These are phyloP conservation scores for Drosophila sp. DNA, from an alignment of 1,140 invertebrate genomes.

Conservation along the genomic window DNA sequence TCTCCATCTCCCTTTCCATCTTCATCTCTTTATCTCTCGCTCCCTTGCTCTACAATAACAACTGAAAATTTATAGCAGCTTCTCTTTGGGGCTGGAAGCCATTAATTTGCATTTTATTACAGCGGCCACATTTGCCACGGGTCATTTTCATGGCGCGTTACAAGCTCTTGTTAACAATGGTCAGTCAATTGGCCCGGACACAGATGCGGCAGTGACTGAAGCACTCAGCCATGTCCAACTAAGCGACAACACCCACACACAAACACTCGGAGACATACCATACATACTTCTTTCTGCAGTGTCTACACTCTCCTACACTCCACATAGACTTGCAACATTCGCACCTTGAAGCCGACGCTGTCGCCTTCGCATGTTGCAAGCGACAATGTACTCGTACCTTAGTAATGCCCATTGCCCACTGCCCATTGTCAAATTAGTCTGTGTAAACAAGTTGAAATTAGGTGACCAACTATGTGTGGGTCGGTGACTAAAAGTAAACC, in stretches of 20 bases:
- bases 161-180: constrained; percentile 74
- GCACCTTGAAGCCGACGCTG: constrained; percentile 46
- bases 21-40: constrained; percentile 5
- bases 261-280: too few relatives aligned
- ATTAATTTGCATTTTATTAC: constrained; percentile 83
- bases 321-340: constrained; percentile 63
- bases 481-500: constrained; percentile 56
- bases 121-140: constrained; percentile 75
- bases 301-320: constrained; percentile 6
- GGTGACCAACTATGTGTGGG: constrained; percentile 51
- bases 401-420: constrained; percentile 58
- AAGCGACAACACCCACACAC: constrained; percentile 70
- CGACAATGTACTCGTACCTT: constrained; percentile 20
- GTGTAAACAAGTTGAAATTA: constrained; percentile 74
- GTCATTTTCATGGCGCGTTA: constrained; percentile 77
- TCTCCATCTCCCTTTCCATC: constrained; percentile 2
- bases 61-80: constrained; percentile 47
- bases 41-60: constrained; percentile 8
- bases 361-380: constrained; percentile 61
- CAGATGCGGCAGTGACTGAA: constrained; percentile 54
- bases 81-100: constrained; percentile 39
- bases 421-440: constrained; percentile 75
- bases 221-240: constrained; percentile 73
- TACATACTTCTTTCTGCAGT: constrained; percentile 24
- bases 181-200: constrained; percentile 65